Base-by-base conservation (phyloP, 2,113 vertebrate genomes). In the Crotalus helleri region DNA sequence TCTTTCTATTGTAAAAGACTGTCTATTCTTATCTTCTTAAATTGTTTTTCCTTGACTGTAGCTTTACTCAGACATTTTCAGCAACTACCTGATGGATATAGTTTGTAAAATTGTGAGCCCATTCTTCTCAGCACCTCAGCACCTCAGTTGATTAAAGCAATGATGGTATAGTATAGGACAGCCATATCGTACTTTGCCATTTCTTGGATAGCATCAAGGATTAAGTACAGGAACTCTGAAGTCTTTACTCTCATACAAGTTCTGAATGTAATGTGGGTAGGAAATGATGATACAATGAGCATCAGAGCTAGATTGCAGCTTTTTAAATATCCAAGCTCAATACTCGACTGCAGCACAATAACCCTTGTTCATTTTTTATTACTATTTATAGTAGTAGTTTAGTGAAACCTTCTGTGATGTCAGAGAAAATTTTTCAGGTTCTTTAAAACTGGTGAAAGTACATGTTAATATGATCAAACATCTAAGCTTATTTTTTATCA, bases 41-140 rank as follows among this genome's bases (percentile, higher is more conserved):
- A 55, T 91, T 88, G 46, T 81, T 51, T 51, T 89, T 90, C 0
- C 58, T 85, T 49, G 54, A 93, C 88, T 81, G 19, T 85, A 46
- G 0, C 58, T 94, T 26, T 3, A n/a, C 57, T 11, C 19, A 93
- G 64, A 88, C 29, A 53, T 10, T 51, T 54, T 19, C 90, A 61
- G 15, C 24, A 26, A 0, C 13, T 64, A 9, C 49, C 5, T 5
- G 33, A 7, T 24, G 21, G 13, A 33, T 54, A 0, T 11, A 69
- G 24, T 21, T 85, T 53, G 24, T 33, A 39, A 17, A 33, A 15
- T 0, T 0, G 0, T 1, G 0, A 89, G 49, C 81, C 46, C 55
- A 1, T 87, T 29, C 24, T 89, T 64, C 58, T 69, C 57, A 0
- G 21, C 54, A 54, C 54, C 12, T 54, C 54, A 54, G 64, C 54